A percentile compares a stretch with the other conserved stretches of the same genome.
Conservation (phyloP, 2,888 invertebrate species). For the Diarsia rubi region DNA sequence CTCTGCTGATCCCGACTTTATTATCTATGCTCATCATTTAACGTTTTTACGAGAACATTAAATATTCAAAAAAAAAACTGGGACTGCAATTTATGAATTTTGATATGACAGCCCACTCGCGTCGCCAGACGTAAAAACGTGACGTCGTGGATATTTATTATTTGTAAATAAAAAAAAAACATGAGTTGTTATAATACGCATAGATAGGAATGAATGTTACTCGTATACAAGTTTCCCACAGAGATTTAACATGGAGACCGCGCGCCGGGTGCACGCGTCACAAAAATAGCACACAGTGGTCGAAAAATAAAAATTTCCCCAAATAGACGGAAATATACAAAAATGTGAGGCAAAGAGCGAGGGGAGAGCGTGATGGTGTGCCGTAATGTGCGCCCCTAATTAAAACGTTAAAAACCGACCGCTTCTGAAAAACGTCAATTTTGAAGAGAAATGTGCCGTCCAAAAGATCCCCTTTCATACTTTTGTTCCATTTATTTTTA, state of each 20-base stretch:
- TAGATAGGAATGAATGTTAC: constrained; percentile 74
- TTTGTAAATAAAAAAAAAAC: constrained; percentile 57
- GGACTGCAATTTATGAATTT: constrained; percentile 51
- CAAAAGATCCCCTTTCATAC: constrained; percentile 88
- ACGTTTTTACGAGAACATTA: constrained; percentile 47
- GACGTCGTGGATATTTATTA: constrained; percentile 25
- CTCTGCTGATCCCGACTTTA: constrained; percentile 70
- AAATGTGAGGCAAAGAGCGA: constrained; percentile 89
- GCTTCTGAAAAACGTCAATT: constrained; percentile 90
- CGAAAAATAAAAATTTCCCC: constrained; percentile 91
- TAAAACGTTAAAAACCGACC: constrained; percentile 91
- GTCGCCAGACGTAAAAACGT: constrained; percentile 25
- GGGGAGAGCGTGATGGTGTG: constrained; percentile 90
- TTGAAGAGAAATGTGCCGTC: constrained; percentile 90
- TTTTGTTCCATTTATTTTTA: constrained; percentile 84
- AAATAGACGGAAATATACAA: constrained; percentile 91
- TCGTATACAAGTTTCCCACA: constrained; percentile 89
- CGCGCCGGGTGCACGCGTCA: constrained; percentile 89
- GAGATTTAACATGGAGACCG: constrained; percentile 87
- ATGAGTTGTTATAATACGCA: constrained; percentile 66
- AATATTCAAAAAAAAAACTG: constrained; percentile 41
- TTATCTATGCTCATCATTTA: constrained; percentile 61
- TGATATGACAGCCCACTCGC: constrained; percentile 52
- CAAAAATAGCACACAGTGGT: constrained; percentile 90
- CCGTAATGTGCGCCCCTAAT: constrained; percentile 91